These are phyloP conservation scores for Bucorvus abyssinicus DNA, from an alignment of 2,797 vertebrate genomes.

Conservation along the genomic window DNA sequence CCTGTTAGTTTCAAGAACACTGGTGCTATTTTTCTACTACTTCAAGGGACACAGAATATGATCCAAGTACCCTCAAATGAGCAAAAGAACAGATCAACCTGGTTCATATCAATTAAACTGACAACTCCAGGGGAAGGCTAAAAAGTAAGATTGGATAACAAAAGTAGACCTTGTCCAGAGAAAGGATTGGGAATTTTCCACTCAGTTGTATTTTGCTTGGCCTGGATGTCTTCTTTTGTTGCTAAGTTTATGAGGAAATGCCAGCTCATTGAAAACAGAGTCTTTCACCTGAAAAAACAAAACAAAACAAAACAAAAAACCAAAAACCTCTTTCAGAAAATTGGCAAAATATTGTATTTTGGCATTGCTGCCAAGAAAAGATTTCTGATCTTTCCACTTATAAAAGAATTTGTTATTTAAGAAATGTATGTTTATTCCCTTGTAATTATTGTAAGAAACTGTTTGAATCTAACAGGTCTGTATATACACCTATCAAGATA, in stretches of 20 bases:
- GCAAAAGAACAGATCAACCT: slow-evolving; percentile 5
- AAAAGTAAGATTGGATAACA: slow-evolving; percentile 22
- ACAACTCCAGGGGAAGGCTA: background rate
- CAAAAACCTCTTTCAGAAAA: background rate
- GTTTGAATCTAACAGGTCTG: background rate
- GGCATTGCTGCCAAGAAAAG: background rate
- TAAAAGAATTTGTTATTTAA: background rate
- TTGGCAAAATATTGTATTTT: background rate
- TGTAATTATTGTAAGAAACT: slow-evolving; percentile 12
- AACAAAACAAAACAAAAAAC: no score
- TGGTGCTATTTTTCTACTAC: slow-evolving; percentile 58
- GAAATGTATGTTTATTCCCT: background rate
- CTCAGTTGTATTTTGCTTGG: background rate
- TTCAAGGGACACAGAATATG: slow-evolving; percentile 53
- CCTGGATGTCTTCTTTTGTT: background rate
- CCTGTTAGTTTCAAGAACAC: slow-evolving; percentile 63
- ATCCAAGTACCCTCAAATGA: slow-evolving; percentile 52
- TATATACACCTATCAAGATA: background rate
- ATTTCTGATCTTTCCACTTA: background rate
- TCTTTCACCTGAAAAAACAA: background rate
- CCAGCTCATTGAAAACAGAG: background rate
- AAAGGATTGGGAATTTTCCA: background rate
- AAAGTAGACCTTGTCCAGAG: slow-evolving; percentile 27
- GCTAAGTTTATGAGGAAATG: background rate
- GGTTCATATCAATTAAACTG: slow-evolving; percentile 56